Percentiles rank a stretch among this genome's conserved stretches.
phyloP scores from a whole-genome alignment of 2,113 vertebrate species.

The Calidris pugnax region DNA sequence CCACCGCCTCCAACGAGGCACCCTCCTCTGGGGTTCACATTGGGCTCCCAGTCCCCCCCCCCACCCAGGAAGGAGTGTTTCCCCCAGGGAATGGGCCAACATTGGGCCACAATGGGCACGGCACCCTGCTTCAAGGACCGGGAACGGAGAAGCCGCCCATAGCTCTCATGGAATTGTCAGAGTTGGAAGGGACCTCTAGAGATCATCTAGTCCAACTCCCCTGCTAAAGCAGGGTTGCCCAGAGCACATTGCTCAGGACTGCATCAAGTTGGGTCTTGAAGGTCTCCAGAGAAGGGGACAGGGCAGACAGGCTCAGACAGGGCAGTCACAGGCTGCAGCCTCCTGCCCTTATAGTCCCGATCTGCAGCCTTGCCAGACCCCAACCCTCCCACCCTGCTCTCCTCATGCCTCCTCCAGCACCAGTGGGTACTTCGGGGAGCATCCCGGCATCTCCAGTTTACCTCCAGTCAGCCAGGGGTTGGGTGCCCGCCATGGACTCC shows the following conservation, averaged over 20 bases:
- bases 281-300: no score
- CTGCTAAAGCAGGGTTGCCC: no score
- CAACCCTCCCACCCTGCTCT: background rate
- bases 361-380: background rate
- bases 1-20: rapidly evolving
- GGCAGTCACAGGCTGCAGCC: background rate
- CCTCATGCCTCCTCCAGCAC: background rate
- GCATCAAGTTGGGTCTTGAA: no score
- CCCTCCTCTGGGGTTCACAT: background rate
- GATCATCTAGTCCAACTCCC: no score
- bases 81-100: background rate
- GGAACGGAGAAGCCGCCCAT: background rate
- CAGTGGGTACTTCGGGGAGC: background rate
- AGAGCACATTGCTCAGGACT: no score
- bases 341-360: background rate
- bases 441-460: constrained; percentile 57
- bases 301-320: background rate
- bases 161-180: background rate
- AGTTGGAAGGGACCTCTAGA: no score
- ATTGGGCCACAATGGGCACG: no score
- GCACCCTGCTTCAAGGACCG: rapidly evolving
- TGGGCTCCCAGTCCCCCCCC: background rate
- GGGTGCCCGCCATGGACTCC: constrained; percentile 90
- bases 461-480: constrained; percentile 96
- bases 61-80: rapidly evolving